A percentile compares a stretch with the other conserved stretches of the same genome.
Conservation (phyloP, 2,888 invertebrate species). For the Aphrophora alni region DNA sequence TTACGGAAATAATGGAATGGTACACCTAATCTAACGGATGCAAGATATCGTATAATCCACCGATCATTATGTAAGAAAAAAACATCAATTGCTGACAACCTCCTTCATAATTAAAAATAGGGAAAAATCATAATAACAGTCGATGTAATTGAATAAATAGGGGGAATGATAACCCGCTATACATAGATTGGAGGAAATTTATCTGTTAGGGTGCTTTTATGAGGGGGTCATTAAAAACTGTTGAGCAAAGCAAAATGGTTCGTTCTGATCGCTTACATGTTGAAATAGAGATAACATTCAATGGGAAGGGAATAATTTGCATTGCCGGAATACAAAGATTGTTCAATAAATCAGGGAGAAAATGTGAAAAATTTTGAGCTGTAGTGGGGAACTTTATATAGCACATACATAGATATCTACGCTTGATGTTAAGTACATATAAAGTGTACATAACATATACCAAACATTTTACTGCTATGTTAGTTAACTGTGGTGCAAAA, state of each 20-base stretch:
- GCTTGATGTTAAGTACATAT: too few relatives aligned
- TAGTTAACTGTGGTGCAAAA: too few relatives aligned
- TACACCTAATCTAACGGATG: not conserved
- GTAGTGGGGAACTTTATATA: too few relatives aligned
- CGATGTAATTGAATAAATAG: not conserved
- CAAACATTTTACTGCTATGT: too few relatives aligned
- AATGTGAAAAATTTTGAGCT: too few relatives aligned
- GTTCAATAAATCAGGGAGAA: too few relatives aligned
- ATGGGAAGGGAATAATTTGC: not conserved
- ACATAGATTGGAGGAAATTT: not conserved
- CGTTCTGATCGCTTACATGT: not conserved
- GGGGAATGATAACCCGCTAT: not conserved
- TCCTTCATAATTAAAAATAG: not conserved
- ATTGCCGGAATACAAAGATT: not conserved
- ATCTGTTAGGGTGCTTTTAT: not conserved
- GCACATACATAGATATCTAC: too few relatives aligned
- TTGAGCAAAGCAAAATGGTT: not conserved
- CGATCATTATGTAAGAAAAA: not conserved
- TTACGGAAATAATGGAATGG: not conserved
- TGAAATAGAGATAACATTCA: not conserved
- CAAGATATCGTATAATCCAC: not conserved
- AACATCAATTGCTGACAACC: not conserved
- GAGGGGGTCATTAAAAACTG: conserved; percentile 3
- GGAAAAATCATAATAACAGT: not conserved
- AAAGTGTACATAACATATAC: too few relatives aligned